These are phyloP conservation scores for Cerastis rubricosa DNA, from an alignment of 2,888 invertebrate species.

Conservation along the genomic window DNA sequence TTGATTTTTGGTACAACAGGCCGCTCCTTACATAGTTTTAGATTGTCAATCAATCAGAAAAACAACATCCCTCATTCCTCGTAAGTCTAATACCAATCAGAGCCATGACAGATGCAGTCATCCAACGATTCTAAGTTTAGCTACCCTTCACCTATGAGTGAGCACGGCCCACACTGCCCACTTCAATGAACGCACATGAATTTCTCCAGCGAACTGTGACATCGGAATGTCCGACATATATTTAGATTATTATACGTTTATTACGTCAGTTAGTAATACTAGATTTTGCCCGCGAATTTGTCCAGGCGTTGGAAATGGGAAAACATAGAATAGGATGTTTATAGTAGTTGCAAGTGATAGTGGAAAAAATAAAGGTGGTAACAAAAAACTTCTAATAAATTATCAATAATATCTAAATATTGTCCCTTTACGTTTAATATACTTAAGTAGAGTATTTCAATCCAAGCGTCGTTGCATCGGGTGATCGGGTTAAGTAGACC, in stretches of 20 bases:
- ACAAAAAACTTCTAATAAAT: too few relatives aligned
- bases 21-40: too few relatives aligned
- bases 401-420: too few relatives aligned
- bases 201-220: constrained; percentile 37
- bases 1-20: too few relatives aligned
- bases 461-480: too few relatives aligned
- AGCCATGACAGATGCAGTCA: neutral
- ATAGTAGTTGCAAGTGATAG: too few relatives aligned
- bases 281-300: neutral
- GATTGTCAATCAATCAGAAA: neutral
- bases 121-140: constrained; percentile 41
- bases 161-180: constrained; percentile 38
- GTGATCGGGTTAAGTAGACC: too few relatives aligned
- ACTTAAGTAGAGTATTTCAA: too few relatives aligned
- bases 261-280: neutral
- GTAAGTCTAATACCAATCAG: constrained; percentile 26
- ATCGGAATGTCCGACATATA: constrained; percentile 43
- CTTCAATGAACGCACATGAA: constrained; percentile 29
- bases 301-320: too few relatives aligned
- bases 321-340: too few relatives aligned
- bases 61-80: neutral
- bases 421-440: too few relatives aligned
- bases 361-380: too few relatives aligned
- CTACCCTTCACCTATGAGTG: constrained; percentile 34
- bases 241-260: constrained; percentile 25